Percentiles rank a stretch among this genome's conserved stretches.
Evolutionary conservation across 2,888 invertebrate species (phyloP).

Genomic region (Abrostola triplasia): DNA sequence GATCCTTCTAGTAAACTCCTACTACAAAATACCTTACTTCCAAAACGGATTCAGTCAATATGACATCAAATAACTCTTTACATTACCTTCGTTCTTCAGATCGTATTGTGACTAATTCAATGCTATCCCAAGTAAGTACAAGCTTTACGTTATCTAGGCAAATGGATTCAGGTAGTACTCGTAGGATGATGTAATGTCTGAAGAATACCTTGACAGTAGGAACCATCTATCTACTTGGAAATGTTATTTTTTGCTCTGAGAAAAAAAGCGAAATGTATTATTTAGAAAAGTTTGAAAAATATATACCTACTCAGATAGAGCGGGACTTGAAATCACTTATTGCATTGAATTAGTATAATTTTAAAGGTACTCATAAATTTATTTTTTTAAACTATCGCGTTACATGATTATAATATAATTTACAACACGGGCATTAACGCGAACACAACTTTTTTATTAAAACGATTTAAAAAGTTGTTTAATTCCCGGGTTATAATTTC

Average conservation of each 20-base stretch:
- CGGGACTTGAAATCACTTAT: too few species aligned
- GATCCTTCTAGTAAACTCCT: too few species aligned
- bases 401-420: too few species aligned
- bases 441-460: too few species aligned
- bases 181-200: conserved; percentile 7
- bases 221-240: conserved; percentile 25
- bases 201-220: conserved; percentile 15
- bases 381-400: too few species aligned
- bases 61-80: background rate
- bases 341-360: too few species aligned
- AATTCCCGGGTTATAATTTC: too few species aligned
- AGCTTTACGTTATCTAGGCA: background rate
- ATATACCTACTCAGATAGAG: too few species aligned
- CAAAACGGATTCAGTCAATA: background rate
- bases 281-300: background rate
- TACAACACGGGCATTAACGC: too few species aligned
- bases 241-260: conserved; percentile 13
- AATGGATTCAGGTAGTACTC: conserved; percentile 14
- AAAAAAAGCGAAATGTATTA: conserved; percentile 6
- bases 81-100: background rate
- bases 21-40: background rate
- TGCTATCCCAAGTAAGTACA: background rate
- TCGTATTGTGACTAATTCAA: conserved; percentile 1
- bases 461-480: too few species aligned
- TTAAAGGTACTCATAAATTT: too few species aligned